A percentile compares a stretch with the other conserved stretches of the same genome.
These are phyloP conservation scores for Gobio gobio DNA, from an alignment of 2,113 vertebrate genomes.

Conservation along the genomic window DNA sequence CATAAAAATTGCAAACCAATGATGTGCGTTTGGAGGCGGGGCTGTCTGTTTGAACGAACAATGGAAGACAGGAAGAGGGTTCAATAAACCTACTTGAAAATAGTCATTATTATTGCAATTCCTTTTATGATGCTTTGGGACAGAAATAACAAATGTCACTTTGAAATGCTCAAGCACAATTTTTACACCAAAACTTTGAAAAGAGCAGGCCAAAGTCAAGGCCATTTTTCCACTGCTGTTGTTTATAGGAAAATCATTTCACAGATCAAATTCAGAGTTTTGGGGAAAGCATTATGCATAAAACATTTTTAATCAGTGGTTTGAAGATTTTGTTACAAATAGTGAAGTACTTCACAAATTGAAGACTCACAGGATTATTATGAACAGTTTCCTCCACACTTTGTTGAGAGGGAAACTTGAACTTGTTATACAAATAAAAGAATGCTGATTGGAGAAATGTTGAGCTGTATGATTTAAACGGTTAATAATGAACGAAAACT, in stretches of 20 bases:
- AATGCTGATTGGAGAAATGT: conserved; percentile 12
- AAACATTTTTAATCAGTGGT: not conserved
- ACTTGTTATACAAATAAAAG: conserved; percentile 7
- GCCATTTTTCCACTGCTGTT: too few relatives aligned
- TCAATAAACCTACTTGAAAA: not conserved
- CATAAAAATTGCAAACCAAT: too few relatives aligned
- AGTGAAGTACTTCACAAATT: not conserved
- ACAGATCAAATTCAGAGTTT: too few relatives aligned
- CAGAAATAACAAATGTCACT: not conserved
- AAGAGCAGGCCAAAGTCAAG: too few relatives aligned
- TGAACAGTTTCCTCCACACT: not conserved
- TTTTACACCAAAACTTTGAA: too few relatives aligned
- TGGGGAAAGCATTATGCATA: not conserved
- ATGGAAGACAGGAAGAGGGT: not conserved
- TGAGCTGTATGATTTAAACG: not conserved
- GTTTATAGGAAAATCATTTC: too few relatives aligned
- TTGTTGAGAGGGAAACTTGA: not conserved
- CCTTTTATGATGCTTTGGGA: not conserved
- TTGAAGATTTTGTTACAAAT: not conserved
- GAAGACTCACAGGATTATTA: not conserved
- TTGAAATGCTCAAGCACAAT: too few relatives aligned
- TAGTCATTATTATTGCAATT: not conserved
- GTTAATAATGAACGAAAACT: not conserved
- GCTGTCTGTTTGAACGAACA: not conserved
- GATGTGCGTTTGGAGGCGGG: too few relatives aligned